Conservation (phyloP, 2,888 invertebrate genomes). For the Athetis lepigone region DNA sequence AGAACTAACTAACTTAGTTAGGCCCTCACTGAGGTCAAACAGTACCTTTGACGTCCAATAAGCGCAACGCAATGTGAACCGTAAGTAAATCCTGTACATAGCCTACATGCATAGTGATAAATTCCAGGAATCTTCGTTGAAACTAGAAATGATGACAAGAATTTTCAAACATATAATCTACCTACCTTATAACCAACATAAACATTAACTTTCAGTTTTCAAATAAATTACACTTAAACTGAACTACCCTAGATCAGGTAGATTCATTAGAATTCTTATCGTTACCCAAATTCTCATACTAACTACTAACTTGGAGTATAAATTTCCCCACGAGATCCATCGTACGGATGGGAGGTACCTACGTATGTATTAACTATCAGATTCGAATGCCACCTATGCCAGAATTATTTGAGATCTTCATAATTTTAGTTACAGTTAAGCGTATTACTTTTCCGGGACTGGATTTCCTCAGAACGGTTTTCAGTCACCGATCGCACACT, state of each 20-base stretch:
- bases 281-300: conserved; percentile 18
- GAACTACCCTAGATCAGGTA: conserved; percentile 16
- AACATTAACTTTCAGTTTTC: conserved; percentile 16
- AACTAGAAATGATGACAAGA: background rate
- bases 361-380: conserved; percentile 7
- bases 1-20: conserved; percentile 1
- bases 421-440: conserved; percentile 21
- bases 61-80: background rate
- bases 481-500: conserved; percentile 27
- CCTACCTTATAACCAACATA: conserved; percentile 2
- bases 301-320: conserved; percentile 33
- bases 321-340: conserved; percentile 23
- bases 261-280: conserved; percentile 47
- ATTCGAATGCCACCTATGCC: conserved; percentile 1
- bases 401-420: conserved; percentile 22
- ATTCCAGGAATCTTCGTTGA: background rate
- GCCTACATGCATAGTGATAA: background rate
- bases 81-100: too few species aligned
- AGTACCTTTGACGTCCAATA: conserved; percentile 12
- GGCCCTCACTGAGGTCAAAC: conserved; percentile 3
- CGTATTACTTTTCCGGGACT: conserved; percentile 4
- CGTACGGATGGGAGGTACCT: conserved; percentile 1
- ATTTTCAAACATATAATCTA: conserved; percentile 2
- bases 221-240: conserved; percentile 29
- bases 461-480: conserved; percentile 21